Evolutionary conservation across 2,797 vertebrate genomes (phyloP), one percentile per base, ranked within the genome.

Genomic region (Urophycis tenuis): DNA sequence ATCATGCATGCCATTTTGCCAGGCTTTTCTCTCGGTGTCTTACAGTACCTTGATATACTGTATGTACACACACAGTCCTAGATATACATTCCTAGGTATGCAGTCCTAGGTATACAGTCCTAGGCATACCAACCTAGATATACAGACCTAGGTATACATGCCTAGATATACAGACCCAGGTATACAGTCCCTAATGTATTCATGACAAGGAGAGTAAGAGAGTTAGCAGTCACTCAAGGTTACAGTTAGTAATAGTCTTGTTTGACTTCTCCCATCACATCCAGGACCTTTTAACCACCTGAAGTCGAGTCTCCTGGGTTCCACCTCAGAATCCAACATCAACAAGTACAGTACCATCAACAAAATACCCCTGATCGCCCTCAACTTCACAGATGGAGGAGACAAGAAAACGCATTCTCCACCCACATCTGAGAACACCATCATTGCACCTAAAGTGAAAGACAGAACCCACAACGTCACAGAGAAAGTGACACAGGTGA

Each of bases 321-420:
- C 98, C 81, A 99, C 96, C 10, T 99, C 98, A 0, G 97, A 99
- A 90, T 99, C 98, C 2, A 98, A 99, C 93, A 96, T 99, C 91
- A 99, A 98, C 94, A 99, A 95, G 91, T 99, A 99, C 88, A 98
- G 95, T 94, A 97, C 97, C 90, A 98, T 99, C 92, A 95, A 96
- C 94, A 99, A 96, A 93, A 97, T 99, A 88, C 98, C 98, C 34
- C 95, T 99, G 81, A 97, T 99, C 80, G 96, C 97, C 8, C 92
- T 99, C 90, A 98, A 96, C 92, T 99, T 99, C 93, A 94, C 96
- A 25, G 97, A 99, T 85, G 92, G 93, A 85, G 93, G 90, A 71
- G 97, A 99, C 77, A 99, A 96, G 93, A 98, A 97, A 91, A 92
- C 92, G 33, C 94, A 96, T 83, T 98, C 98, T 45, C 95, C 97